Conservation (phyloP, 2,113 vertebrate genomes). For the Erythrocercus mccallii region DNA sequence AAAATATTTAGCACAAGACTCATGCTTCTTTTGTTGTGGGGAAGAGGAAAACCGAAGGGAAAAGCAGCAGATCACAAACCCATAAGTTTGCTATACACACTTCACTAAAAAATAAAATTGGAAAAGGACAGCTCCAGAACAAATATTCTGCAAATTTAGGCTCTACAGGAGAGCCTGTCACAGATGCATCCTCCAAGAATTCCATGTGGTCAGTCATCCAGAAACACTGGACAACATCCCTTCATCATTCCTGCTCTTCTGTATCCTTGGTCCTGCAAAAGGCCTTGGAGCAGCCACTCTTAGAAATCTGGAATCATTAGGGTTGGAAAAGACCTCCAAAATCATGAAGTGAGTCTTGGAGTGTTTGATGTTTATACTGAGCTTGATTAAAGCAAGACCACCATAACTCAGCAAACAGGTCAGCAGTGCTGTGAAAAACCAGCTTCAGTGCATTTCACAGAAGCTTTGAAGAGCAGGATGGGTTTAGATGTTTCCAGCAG, state of each 20-base stretch:
- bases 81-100: accelerated
- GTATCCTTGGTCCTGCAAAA: neutral
- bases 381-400: neutral
- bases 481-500: neutral
- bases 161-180: accelerated
- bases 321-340: neutral
- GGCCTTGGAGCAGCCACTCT: neutral
- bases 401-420: neutral
- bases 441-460: neutral
- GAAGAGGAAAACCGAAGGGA: neutral
- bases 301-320: neutral
- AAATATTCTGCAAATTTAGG: neutral
- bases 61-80: neutral
- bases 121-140: neutral
- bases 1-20: neutral
- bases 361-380: neutral
- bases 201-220: accelerated
- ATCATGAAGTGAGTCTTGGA: neutral
- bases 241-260: too few species aligned
- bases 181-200: neutral
- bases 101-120: accelerated
- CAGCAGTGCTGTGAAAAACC: accelerated
- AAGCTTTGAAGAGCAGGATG: neutral
- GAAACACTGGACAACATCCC: accelerated
- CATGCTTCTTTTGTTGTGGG: accelerated